Evolutionary conservation across 2,113 vertebrate species (phyloP).

Genomic region (Lanius ludovicianus): DNA sequence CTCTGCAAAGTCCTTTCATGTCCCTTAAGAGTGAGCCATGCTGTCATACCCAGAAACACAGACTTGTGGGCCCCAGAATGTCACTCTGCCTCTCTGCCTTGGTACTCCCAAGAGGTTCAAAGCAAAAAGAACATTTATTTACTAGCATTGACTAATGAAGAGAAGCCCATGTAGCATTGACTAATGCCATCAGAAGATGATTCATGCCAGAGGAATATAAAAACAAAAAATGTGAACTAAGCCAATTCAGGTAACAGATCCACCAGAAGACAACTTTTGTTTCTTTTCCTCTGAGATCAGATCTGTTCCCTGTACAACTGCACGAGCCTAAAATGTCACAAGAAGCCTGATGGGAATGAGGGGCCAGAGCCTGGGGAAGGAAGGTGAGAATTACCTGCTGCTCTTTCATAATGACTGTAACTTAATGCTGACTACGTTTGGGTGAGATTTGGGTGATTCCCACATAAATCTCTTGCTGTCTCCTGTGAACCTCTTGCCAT

Average conservation of each 20-base stretch:
- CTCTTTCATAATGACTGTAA: neutral
- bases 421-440: neutral
- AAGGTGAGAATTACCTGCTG: neutral
- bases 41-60: neutral
- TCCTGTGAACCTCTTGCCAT: neutral
- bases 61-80: neutral
- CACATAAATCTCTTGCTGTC: neutral
- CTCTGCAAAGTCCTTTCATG: neutral
- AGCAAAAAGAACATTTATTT: neutral
- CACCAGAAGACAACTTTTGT: neutral
- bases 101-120: neutral
- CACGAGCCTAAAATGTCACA: neutral
- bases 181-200: neutral
- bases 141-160: neutral
- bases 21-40: neutral
- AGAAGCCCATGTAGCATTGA: neutral
- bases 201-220: neutral
- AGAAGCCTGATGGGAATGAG: neutral
- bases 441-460: neutral
- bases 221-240: neutral
- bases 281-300: neutral
- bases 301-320: neutral
- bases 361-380: neutral
- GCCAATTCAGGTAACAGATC: neutral
- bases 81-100: neutral